Evolutionary conservation across 2,797 vertebrate species (phyloP), one percentile per base, ranked within the genome.

Genomic region (Coreius guichenoti): DNA sequence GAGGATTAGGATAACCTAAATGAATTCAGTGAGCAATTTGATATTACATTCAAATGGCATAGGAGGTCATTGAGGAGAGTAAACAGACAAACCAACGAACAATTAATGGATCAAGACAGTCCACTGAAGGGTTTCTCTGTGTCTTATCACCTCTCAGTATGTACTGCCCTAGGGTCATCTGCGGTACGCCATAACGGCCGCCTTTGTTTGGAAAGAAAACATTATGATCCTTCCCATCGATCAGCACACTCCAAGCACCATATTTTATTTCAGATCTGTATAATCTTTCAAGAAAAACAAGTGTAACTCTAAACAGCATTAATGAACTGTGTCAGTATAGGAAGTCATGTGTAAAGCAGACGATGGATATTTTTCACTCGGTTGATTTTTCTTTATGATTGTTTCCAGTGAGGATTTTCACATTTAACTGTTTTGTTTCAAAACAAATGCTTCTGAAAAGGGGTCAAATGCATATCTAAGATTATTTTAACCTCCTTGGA

Each of bases 161-260:
- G 81, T 33, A 54, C 12, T 29, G 47, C 73, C 49, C 75, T 39
- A 8, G 81, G 82, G 69, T 73, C 67, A 80, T 54, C 49, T 43
- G 29, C 54, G 33, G 58, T 51, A 68, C 11, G 21, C 61, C 72
- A 8, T 58, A 76, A 82, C 49, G 74, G 69, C 77, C 77, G 43
- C 84, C 76, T 84, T 77, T 84, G 76, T 87, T 84, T 84, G 21
- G 77, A 87, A 80, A 84, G 86, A 84, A 87, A 87, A 80, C 86
- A 87, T 68, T 58, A 65, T 76, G 47, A 78, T 23, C 65, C 39
- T 21, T 72, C 29, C 65, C 83, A 58, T 85, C 76, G 51, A 72
- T 85, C 83, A 72, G 54, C 67, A 85, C 51, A 49, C 76, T 70
- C 67, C 54, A 80, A 67, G 49, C 31, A 43, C 49, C 76, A 47